phyloP scores from a whole-genome alignment of 2,888 invertebrate genomes.

The Herminia tarsipennalis region DNA sequence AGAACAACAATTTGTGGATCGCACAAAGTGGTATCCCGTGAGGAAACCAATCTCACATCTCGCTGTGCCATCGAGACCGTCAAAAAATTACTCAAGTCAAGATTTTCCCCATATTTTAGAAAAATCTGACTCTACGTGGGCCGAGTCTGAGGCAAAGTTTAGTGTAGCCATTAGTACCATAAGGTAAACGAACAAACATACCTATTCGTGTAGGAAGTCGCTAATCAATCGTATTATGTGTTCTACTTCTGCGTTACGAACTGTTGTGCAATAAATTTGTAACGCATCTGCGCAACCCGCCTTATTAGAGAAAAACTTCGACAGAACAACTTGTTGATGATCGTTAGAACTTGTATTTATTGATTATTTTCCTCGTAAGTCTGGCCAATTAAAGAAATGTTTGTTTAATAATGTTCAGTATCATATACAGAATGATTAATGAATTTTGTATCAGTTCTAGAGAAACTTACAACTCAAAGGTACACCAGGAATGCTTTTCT shows the following conservation, averaged over 20 bases:
- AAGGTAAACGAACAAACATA: constrained; percentile 5
- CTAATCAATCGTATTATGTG: constrained; percentile 9
- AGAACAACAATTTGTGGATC: too few species aligned
- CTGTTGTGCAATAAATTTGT: constrained; percentile 8
- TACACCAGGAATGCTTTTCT: too few species aligned
- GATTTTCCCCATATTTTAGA: too few species aligned
- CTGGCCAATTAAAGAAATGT: background rate
- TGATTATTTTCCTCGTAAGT: constrained; percentile 4
- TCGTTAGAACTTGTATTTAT: constrained; percentile 11
- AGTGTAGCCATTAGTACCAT: background rate
- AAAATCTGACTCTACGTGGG: too few species aligned
- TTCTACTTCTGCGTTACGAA: constrained; percentile 2
- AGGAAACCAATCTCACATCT: too few species aligned
- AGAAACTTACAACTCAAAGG: too few species aligned
- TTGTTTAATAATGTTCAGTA: background rate
- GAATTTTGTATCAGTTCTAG: too few species aligned
- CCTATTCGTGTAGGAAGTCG: constrained; percentile 7
- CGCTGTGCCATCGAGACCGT: too few species aligned
- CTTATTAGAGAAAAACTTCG: constrained; percentile 18
- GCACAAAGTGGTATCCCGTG: too few species aligned
- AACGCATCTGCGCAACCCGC: constrained; percentile 11
- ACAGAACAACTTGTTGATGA: constrained; percentile 4
- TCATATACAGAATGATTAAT: too few species aligned
- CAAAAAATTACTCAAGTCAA: too few species aligned
- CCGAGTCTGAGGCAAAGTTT: background rate